Percentiles rank a stretch among this genome's conserved stretches.
Conservation (phyloP, 2,888 invertebrate genomes). For the Atethmia centrago region DNA sequence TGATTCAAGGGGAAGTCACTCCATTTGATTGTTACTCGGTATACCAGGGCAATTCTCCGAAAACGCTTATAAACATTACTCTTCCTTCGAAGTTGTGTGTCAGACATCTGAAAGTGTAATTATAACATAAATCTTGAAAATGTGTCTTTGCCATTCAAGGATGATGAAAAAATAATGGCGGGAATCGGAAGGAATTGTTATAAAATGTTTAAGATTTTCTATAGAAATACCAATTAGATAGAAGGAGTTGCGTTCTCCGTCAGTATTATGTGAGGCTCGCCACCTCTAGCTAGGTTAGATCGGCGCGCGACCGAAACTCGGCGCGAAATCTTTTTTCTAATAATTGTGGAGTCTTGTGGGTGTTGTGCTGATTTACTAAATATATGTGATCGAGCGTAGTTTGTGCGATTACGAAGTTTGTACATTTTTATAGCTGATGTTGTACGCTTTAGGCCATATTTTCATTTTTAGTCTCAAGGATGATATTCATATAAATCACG, state of each 20-base stretch:
- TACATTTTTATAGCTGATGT: constrained; percentile 60
- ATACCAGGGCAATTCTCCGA: background rate
- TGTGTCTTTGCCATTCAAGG: constrained; percentile 11
- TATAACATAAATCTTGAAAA: constrained; percentile 14
- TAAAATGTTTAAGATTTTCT: constrained; percentile 21
- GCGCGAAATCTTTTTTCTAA: constrained; percentile 40
- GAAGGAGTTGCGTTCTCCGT: constrained; percentile 39
- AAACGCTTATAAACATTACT: constrained; percentile 11
- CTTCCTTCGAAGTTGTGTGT: constrained; percentile 15
- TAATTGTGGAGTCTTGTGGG: constrained; percentile 56
- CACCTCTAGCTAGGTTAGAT: constrained; percentile 57
- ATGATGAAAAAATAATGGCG: constrained; percentile 13
- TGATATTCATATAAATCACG: constrained; percentile 26
- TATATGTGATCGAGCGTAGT: constrained; percentile 62
- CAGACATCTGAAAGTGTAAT: background rate
- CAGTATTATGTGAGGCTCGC: constrained; percentile 61
- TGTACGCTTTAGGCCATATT: constrained; percentile 53
- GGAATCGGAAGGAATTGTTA: constrained; percentile 15
- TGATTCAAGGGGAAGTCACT: background rate
- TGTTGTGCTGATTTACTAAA: constrained; percentile 61
- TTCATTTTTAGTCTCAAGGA: constrained; percentile 38
- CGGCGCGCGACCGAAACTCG: constrained; percentile 32
- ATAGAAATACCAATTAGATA: constrained; percentile 36
- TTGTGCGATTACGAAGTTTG: constrained; percentile 46
- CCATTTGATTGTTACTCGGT: constrained; percentile 25